Evolutionary conservation across 2,113 vertebrate genomes (phyloP).

Genomic region (Microcebus ravelobensis): DNA sequence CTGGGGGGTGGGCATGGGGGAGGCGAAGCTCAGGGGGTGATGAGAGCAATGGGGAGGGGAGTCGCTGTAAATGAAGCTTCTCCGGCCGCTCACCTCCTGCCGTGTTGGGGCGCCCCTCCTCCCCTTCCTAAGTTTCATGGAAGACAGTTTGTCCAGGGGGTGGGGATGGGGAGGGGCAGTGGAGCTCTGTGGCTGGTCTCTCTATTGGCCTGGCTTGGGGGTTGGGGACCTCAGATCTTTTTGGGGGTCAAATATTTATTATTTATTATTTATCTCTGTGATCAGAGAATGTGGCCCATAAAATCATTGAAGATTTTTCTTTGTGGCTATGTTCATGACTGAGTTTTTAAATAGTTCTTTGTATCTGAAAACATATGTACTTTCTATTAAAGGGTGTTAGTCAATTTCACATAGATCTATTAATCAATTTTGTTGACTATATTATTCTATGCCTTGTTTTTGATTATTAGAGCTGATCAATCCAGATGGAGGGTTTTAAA

Average conservation of each 20-base stretch:
- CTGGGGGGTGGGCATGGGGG: no score
- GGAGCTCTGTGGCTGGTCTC: no score
- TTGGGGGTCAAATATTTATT: neutral
- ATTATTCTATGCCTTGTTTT: neutral
- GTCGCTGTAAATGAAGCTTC: no score
- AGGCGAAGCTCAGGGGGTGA: no score
- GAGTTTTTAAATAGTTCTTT: neutral
- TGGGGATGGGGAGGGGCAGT: no score
- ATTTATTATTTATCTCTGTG: neutral
- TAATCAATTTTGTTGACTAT: neutral
- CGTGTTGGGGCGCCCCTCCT: no score
- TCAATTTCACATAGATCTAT: neutral
- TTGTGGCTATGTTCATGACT: neutral
- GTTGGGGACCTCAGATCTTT: neutral
- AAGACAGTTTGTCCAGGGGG: no score
- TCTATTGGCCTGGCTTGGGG: no score
- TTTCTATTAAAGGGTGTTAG: neutral
- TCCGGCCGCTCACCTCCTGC: no score
- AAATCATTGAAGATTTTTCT: neutral
- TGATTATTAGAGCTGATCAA: neutral
- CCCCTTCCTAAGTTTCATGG: no score
- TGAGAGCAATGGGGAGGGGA: no score
- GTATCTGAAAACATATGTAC: neutral
- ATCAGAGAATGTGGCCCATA: neutral
- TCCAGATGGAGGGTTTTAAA: neutral